These are phyloP conservation scores for Lithophane ornitopus DNA, from an alignment of 2,888 invertebrate species.

Conservation along the genomic window DNA sequence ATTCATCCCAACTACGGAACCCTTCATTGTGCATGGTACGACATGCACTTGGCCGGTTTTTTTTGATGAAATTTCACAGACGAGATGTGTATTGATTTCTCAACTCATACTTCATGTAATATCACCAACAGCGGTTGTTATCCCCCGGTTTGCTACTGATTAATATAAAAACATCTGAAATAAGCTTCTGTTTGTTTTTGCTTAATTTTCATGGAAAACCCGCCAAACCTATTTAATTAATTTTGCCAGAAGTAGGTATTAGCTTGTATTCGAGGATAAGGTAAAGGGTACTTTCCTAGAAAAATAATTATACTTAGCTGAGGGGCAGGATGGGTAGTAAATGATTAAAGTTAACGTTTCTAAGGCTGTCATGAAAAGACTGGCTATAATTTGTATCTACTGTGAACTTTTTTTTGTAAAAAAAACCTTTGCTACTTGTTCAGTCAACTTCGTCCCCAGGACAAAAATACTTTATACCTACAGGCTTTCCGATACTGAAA, in stretches of 20 bases:
- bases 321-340: neutral
- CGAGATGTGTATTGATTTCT: no score
- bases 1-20: no score
- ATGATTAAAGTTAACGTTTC: neutral
- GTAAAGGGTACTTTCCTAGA: neutral
- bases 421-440: neutral
- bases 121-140: no score
- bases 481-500: neutral
- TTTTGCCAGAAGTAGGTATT: neutral
- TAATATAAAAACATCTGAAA: neutral
- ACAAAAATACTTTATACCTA: neutral
- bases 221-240: neutral
- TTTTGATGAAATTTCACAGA: no score
- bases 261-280: neutral
- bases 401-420: neutral
- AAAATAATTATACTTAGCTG: neutral
- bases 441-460: neutral
- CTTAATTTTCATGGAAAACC: constrained; percentile 2
- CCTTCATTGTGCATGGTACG: no score
- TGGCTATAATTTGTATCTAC: neutral
- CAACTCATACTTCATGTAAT: no score
- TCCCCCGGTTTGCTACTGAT: neutral
- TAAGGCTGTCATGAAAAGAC: no score
- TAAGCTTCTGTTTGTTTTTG: neutral
- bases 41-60: no score